Conservation (phyloP, 2,113 vertebrate species). For the Elanoides forficatus region DNA sequence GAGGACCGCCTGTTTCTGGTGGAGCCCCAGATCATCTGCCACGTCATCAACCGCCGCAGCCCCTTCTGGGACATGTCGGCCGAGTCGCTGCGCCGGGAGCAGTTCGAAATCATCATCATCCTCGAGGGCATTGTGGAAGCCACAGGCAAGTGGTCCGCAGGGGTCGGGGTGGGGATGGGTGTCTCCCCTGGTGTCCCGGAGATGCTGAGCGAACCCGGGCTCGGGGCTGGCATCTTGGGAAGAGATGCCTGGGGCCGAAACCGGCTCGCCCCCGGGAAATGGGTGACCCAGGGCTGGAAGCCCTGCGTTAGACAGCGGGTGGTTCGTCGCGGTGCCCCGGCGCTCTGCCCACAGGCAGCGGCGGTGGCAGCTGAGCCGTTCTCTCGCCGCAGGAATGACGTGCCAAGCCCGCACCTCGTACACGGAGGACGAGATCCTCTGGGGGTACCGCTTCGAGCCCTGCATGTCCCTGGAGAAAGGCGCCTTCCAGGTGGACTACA, state of each 20-base stretch:
- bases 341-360: rapidly evolving
- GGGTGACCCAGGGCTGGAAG: not conserved
- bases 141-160: slow-evolving; percentile 63
- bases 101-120: slow-evolving; percentile 83
- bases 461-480: slow-evolving; percentile 84
- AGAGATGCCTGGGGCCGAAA: rapidly evolving
- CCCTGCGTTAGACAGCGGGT: rapidly evolving
- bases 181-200: no score
- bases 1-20: slow-evolving; percentile 82
- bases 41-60: slow-evolving; percentile 76
- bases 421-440: slow-evolving; percentile 80
- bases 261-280: rapidly evolving
- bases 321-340: rapidly evolving
- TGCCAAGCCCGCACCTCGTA: slow-evolving; percentile 86
- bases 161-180: rapidly evolving
- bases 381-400: slow-evolving; percentile 68
- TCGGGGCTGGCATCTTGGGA: not conserved
- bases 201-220: not conserved
- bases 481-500: slow-evolving; percentile 79
- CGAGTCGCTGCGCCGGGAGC: slow-evolving; percentile 68
- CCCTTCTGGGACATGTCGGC: slow-evolving; percentile 83
- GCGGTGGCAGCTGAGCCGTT: rapidly evolving
- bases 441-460: slow-evolving; percentile 83
- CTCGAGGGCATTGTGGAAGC: slow-evolving; percentile 85
- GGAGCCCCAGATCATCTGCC: slow-evolving; percentile 84